Evolutionary conservation across 2,888 invertebrate species (phyloP).

Genomic region (Steinernema hermaphroditum): DNA sequence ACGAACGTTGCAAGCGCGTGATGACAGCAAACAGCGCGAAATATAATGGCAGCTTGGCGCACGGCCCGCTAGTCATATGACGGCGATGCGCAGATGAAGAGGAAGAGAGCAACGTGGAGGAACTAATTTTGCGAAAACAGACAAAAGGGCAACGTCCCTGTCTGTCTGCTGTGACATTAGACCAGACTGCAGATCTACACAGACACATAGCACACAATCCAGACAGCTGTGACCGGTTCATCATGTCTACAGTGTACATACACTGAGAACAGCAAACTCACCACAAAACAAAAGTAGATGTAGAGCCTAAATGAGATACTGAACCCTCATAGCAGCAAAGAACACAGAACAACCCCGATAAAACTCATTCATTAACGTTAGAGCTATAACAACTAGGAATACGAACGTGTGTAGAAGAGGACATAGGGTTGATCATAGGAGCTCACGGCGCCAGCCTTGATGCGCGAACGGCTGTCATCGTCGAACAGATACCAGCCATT

Average conservation of each 20-base stretch:
- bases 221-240: too few relatives aligned
- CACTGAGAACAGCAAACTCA: too few relatives aligned
- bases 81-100: too few relatives aligned
- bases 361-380: constrained; percentile 26
- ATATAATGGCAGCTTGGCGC: background rate
- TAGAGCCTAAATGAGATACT: too few relatives aligned
- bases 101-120: too few relatives aligned
- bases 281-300: too few relatives aligned
- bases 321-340: background rate
- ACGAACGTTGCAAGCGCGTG: constrained; percentile 3
- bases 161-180: too few relatives aligned
- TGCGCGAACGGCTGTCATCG: constrained; percentile 37
- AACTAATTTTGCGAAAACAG: too few relatives aligned
- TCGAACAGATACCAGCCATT: constrained; percentile 49
- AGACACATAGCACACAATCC: too few relatives aligned
- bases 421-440: constrained; percentile 37
- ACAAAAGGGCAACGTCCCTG: too few relatives aligned
- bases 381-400: constrained; percentile 16
- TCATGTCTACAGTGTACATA: too few relatives aligned
- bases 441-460: background rate
- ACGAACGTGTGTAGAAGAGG: constrained; percentile 37
- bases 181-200: too few relatives aligned
- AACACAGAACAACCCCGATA: background rate
- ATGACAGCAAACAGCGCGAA: constrained; percentile 1
- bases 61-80: background rate